Percentiles rank a stretch among this genome's conserved stretches.
Evolutionary conservation across 1,140 invertebrate genomes (phyloP).

Genomic region (Ruditapes philippinarum): DNA sequence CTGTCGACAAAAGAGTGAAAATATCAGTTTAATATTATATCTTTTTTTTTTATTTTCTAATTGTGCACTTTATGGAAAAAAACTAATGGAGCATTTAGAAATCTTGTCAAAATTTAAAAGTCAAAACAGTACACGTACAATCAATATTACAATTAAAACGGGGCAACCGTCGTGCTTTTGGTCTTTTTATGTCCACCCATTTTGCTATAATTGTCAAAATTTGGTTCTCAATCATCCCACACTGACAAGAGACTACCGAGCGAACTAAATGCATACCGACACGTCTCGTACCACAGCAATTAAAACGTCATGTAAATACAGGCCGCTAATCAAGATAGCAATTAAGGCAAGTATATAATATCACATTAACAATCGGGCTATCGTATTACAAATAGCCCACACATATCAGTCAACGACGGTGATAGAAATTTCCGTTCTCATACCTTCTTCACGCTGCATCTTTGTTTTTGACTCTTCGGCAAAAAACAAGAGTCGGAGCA

Average conservation of each 20-base stretch:
- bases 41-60: not conserved
- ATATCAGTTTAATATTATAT: too few relatives aligned
- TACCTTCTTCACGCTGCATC: not conserved
- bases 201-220: constrained; percentile 40
- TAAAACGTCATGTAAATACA: constrained; percentile 49
- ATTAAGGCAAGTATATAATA: constrained; percentile 27
- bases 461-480: constrained; percentile 17
- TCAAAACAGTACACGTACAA: not conserved
- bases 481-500: not conserved
- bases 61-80: not conserved
- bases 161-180: not conserved
- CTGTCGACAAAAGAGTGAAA: not conserved
- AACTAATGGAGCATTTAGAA: not conserved
- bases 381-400: constrained; percentile 29
- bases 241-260: constrained; percentile 25
- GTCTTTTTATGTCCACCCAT: constrained; percentile 38
- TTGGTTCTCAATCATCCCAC: constrained; percentile 15
- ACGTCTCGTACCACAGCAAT: constrained; percentile 28
- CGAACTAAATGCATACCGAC: constrained; percentile 42
- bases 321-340: constrained; percentile 32
- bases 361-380: constrained; percentile 1
- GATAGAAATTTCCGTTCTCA: constrained; percentile 43
- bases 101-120: not conserved
- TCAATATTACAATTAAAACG: constrained; percentile 35
- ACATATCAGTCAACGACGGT: constrained; percentile 35